These are phyloP conservation scores for Trissolcus basalis DNA, from an alignment of 1,140 invertebrate genomes.

Conservation along the genomic window DNA sequence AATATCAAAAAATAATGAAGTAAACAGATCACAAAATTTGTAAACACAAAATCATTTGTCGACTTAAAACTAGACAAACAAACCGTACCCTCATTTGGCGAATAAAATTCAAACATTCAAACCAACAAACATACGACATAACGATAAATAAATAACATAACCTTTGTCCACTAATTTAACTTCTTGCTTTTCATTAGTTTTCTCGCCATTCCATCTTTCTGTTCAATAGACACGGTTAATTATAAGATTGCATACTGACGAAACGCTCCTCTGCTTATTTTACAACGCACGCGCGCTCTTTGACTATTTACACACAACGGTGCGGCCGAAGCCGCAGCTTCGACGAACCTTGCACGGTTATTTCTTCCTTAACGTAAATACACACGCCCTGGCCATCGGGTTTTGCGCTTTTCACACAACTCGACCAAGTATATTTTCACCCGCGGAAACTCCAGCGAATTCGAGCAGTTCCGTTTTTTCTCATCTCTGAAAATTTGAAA, in stretches of 20 bases:
- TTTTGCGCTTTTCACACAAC: slow-evolving; percentile 21
- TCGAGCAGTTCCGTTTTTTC: too few relatives aligned
- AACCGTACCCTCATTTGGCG: too few relatives aligned
- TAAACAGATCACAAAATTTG: too few relatives aligned
- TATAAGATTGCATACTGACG: slow-evolving; percentile 40
- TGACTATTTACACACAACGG: slow-evolving; percentile 47
- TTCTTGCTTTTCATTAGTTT: slow-evolving; percentile 1
- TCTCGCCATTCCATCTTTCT: slow-evolving; percentile 3
- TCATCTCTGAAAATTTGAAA: too few relatives aligned
- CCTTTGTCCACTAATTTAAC: neutral
- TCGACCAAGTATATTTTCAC: slow-evolving; percentile 7
- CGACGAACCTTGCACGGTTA: slow-evolving; percentile 3
- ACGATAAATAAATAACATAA: slow-evolving; percentile 32
- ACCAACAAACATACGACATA: neutral
- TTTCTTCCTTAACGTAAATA: slow-evolving; percentile 29
- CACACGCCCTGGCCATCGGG: slow-evolving; percentile 35
- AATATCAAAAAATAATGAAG: too few relatives aligned
- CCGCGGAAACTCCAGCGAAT: neutral
- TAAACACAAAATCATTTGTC: too few relatives aligned
- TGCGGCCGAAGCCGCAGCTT: slow-evolving; percentile 8
- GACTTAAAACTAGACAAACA: too few relatives aligned
- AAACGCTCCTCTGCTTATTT: slow-evolving; percentile 44
- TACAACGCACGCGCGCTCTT: slow-evolving; percentile 43
- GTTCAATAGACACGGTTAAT: slow-evolving; percentile 43
- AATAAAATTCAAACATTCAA: too few relatives aligned